Evolutionary conservation across 1,140 invertebrate species (phyloP).

Genomic region (Melipona quadrifasciata): DNA sequence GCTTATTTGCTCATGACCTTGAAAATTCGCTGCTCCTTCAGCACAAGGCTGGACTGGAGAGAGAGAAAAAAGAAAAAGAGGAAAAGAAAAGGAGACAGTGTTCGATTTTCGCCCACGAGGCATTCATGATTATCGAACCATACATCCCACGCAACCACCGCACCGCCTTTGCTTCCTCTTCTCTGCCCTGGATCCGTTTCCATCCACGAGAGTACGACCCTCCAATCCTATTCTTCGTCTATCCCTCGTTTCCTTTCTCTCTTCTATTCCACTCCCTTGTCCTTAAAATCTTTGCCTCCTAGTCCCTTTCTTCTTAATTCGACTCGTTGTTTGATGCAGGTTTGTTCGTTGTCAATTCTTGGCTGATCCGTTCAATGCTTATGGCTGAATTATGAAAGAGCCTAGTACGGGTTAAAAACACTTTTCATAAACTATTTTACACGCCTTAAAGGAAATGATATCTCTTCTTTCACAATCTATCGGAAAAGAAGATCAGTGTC

Average conservation of each 20-base stretch:
- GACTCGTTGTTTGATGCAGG: neutral
- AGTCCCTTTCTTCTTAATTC: neutral
- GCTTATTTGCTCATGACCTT: neutral
- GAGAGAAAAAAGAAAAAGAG: neutral
- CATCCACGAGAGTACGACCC: neutral
- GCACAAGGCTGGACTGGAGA: too few relatives aligned
- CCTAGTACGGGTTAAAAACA: too few relatives aligned
- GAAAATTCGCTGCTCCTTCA: neutral
- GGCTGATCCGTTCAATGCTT: neutral
- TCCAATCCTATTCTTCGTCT: neutral
- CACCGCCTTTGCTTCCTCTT: constrained; percentile 56
- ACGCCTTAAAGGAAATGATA: too few relatives aligned
- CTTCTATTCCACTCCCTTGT: neutral
- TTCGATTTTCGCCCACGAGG: constrained; percentile 59
- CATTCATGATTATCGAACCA: constrained; percentile 67
- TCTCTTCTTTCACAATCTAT: too few relatives aligned
- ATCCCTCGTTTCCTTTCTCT: neutral
- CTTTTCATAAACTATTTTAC: too few relatives aligned
- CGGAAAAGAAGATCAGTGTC: too few relatives aligned
- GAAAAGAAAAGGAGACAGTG: constrained; percentile 1
- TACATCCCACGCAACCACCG: constrained; percentile 66
- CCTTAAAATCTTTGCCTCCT: neutral
- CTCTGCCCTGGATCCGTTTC: neutral
- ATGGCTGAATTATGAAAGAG: too few relatives aligned
- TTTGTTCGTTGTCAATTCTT: neutral